These are phyloP conservation scores for Notodonta ziczac DNA, from an alignment of 2,888 invertebrate species.

Conservation along the genomic window DNA sequence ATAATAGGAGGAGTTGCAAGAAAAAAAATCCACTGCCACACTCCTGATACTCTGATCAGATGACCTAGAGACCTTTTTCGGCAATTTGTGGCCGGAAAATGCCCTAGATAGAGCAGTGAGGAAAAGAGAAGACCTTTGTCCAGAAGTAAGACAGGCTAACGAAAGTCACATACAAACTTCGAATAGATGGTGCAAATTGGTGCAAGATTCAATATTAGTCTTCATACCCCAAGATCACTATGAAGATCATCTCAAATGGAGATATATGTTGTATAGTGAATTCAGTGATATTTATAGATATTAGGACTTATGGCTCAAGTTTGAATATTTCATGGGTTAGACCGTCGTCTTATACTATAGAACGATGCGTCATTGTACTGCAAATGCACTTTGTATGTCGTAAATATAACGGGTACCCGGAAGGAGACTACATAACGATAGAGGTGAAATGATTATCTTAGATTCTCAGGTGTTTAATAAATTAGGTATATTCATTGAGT, in stretches of 20 bases:
- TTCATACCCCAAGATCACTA: not conserved
- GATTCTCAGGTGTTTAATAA: not conserved
- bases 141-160: too few relatives aligned
- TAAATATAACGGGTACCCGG: not conserved
- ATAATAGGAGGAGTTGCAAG: too few relatives aligned
- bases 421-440: not conserved
- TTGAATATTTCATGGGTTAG: constrained; percentile 33
- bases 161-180: too few relatives aligned
- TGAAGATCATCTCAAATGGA: not conserved
- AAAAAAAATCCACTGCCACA: too few relatives aligned
- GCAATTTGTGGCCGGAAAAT: too few relatives aligned
- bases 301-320: constrained; percentile 16
- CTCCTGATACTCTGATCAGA: too few relatives aligned
- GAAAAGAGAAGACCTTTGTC: too few relatives aligned
- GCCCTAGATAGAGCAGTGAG: too few relatives aligned
- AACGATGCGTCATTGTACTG: constrained; percentile 25
- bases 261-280: not conserved
- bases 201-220: too few relatives aligned
- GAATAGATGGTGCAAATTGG: not conserved
- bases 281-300: constrained; percentile 7
- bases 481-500: not conserved
- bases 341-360: constrained; percentile 21
- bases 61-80: too few relatives aligned
- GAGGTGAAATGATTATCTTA: not conserved
- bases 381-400: constrained; percentile 25